Base-by-base conservation (phyloP, 2,797 vertebrate species). In the Sciaenops ocellatus region DNA sequence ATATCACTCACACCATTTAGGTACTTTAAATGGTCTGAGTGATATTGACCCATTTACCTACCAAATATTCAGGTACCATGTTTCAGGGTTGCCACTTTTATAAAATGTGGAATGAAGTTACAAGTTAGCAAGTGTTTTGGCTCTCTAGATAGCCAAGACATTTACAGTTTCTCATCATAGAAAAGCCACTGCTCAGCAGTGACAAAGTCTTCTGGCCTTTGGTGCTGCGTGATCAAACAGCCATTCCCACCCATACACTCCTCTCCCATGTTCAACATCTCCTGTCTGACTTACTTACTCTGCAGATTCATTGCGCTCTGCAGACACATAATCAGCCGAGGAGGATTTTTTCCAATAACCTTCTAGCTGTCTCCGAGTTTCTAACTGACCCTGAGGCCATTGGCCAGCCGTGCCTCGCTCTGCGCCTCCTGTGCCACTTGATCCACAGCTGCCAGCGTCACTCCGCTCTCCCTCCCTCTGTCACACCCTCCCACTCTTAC, bases 361-460 rank as follows among this genome's bases (percentile, higher is more conserved):
- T 66, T 69, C 63, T 44, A 74, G 59, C 73, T 44, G 65, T 71
- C 75, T 79, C 48, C 11, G 74, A 74, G 69, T 72, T 79, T 83
- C 71, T 56, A 28, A 60, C 63, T 75, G 82, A 80, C 80, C 82
- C 83, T 76, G 28, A 16, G 69, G 71, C 74, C 71, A 26, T 52
- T 44, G 67, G 85, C 78, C 70, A 63, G 80, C 57, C 10, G 41
- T 26, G 78, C 77, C 66, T 79, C 38, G 17, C 69, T 76, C 78
- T 84, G 83, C 46, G 41, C 69, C 83, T 87, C 83, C 74, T 82
- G 85, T 85, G 87, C 85, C 88, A 94, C 85, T 86, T 87, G 90
- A 94, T 92, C 88, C 55, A 10, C 69, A 93, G 92, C 93, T 94
- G 94, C 87, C 82, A 82, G 74, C 76, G 77, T 93, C 94, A 92